Evolutionary conservation across 2,888 invertebrate species (phyloP).

Genomic region (Agrypnus murinus): DNA sequence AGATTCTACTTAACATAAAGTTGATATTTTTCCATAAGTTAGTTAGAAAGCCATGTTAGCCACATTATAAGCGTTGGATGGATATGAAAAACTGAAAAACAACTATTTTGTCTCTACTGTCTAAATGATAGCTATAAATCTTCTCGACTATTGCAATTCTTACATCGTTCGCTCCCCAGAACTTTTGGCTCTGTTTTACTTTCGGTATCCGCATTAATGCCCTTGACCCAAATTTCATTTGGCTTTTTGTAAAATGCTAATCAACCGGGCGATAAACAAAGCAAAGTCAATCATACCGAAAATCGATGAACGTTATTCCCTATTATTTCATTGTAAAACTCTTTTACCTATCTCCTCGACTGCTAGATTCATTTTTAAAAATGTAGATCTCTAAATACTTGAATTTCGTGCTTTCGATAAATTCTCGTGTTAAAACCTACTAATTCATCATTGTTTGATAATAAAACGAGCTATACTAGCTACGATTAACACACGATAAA

Average conservation of each 20-base stretch:
- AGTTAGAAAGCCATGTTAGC: too few species aligned
- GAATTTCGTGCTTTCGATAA: slow-evolving; percentile 5
- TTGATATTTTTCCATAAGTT: too few species aligned
- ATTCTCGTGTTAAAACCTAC: slow-evolving; percentile 6
- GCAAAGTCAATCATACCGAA: slow-evolving; percentile 5
- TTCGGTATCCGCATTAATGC: slow-evolving; percentile 17
- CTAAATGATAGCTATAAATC: too few species aligned
- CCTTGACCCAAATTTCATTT: slow-evolving; percentile 21
- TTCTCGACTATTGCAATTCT: too few species aligned
- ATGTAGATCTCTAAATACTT: background rate
- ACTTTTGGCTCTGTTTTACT: slow-evolving; percentile 6
- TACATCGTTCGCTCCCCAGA: too few species aligned
- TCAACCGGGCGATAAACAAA: slow-evolving; percentile 7
- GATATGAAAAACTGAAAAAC: too few species aligned
- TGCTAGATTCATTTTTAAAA: background rate
- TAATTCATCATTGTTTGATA: slow-evolving; percentile 21
- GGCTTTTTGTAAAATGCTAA: slow-evolving; percentile 10
- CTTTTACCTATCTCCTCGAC: slow-evolving; percentile 5
- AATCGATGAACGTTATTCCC: slow-evolving; percentile 25
- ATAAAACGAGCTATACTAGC: background rate
- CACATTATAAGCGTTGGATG: too few species aligned
- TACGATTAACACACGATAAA: slow-evolving; percentile 3
- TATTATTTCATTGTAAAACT: slow-evolving; percentile 18
- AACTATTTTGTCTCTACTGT: too few species aligned
- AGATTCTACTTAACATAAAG: too few species aligned